These are phyloP conservation scores for Euborellia annulipes DNA, from an alignment of 1,140 invertebrate species.

Conservation along the genomic window DNA sequence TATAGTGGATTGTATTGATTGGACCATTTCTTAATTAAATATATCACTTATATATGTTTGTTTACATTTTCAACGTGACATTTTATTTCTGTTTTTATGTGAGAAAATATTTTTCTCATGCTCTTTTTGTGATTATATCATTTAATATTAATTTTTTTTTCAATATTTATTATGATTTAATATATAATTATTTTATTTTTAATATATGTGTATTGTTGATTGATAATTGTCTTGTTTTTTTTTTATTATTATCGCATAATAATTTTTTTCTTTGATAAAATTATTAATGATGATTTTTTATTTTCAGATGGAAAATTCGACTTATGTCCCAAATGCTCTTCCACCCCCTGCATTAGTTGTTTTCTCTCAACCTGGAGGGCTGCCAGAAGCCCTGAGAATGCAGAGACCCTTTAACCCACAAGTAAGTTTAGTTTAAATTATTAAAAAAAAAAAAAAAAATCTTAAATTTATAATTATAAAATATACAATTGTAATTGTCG, in stretches of 20 bases:
- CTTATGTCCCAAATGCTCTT: slow-evolving; percentile 51
- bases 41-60: not conserved
- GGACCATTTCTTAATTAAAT: not conserved
- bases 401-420: slow-evolving; percentile 55
- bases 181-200: not conserved
- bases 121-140: not conserved
- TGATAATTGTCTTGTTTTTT: not conserved
- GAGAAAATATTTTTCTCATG: not conserved
- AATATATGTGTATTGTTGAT: not conserved
- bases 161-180: not conserved
- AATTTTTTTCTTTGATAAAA: slow-evolving; percentile 1
- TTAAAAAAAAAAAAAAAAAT: slow-evolving; percentile 26
- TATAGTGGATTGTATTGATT: not conserved
- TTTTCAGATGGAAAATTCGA: slow-evolving; percentile 47
- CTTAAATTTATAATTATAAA: not conserved
- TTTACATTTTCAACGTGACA: not conserved
- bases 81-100: not conserved
- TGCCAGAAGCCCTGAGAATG: slow-evolving; percentile 56
- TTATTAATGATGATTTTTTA: too few species aligned
- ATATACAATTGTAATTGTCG: too few species aligned
- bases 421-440: slow-evolving; percentile 29
- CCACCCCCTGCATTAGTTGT: slow-evolving; percentile 66
- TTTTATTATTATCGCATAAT: not conserved
- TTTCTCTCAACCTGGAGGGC: slow-evolving; percentile 56
- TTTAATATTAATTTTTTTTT: not conserved